Base-by-base conservation (phyloP, 1,140 invertebrate species). In the Drosophila trapezifrons region DNA sequence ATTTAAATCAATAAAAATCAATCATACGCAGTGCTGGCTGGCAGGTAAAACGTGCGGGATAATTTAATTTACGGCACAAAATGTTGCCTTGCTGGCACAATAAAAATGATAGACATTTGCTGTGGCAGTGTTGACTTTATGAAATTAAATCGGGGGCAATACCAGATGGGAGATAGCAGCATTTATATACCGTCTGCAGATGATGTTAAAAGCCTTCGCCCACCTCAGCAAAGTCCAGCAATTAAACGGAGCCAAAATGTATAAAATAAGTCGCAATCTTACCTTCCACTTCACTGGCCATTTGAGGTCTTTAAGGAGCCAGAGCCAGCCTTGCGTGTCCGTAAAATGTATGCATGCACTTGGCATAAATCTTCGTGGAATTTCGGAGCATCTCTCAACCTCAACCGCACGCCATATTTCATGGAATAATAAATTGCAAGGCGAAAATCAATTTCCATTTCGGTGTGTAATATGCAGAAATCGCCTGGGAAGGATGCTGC, bases 1-100 rank as follows among this genome's bases (percentile, higher is more conserved):
- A 87, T 83, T 82, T 67, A 67, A 86, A 83, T 86, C 78, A 87
- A 86, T 86, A 82, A 79, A 87, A 82, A 86, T 86, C 83, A 87
- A 89, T 87, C 84, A 83, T 76, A 87, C 71, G 83, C 79, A 60
- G 58, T 52, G 65, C 54, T 47, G 69, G 52, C 15, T 49, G 62
- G 35, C 82, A 78, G 74, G 62, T 83, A 69, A 82, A 85, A 80
- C 78, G 73, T 77, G 66, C 67, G 43, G 38, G 56, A 66, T 85
- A 85, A 85, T 86, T 85, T 63, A 66, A 85, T 85, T 86, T 86
- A 58, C 59, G 63, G 46, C 64, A 37, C 56, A 83, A 84, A 69
- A 72, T 73, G 46, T 27, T 52, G 55, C 58, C 69, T 55, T 63
- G 49, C 55, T 45, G 52, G 54, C 59, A 73, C 74, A 70, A 64